phyloP scores from a whole-genome alignment of 2,797 vertebrate genomes.

The Phrynocephalus vlangalii region DNA sequence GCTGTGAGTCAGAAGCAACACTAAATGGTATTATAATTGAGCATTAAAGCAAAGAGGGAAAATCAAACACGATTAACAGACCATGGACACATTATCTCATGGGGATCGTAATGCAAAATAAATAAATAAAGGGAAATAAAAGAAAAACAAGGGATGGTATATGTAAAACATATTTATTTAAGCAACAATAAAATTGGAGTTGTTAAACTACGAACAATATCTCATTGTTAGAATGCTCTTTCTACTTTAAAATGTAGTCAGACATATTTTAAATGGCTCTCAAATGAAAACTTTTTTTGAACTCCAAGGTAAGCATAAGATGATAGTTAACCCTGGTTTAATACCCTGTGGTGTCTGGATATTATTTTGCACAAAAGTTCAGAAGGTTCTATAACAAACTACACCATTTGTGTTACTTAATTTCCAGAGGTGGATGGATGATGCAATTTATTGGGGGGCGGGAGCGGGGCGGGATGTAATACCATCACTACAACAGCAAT shows the following conservation, averaged over 20 bases:
- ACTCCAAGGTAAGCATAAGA: background rate
- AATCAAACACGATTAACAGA: slow-evolving; percentile 57
- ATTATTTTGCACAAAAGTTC: background rate
- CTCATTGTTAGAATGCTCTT: background rate
- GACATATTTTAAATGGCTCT: slow-evolving; percentile 15
- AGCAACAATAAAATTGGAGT: slow-evolving; percentile 22
- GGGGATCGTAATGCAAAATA: slow-evolving; percentile 54
- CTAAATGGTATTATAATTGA: slow-evolving; percentile 67
- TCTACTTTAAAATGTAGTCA: slow-evolving; percentile 20
- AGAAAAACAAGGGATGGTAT: slow-evolving; percentile 30
- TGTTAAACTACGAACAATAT: slow-evolving; percentile 29
- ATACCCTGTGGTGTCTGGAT: background rate
- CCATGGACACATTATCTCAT: slow-evolving; percentile 46
- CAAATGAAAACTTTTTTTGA: background rate
- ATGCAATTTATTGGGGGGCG: background rate
- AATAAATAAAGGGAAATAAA: slow-evolving; percentile 42
- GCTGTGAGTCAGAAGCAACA: slow-evolving; percentile 59
- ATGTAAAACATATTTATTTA: slow-evolving; percentile 36
- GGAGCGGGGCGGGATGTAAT: background rate
- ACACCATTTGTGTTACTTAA: background rate
- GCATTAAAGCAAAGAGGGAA: slow-evolving; percentile 62
- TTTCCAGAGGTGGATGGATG: background rate
- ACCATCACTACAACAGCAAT: background rate
- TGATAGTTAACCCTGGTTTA: background rate
- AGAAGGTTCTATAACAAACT: background rate